Evolutionary conservation across 2,113 vertebrate genomes (phyloP), one percentile per base, ranked within the genome.

Genomic region (Chelonoidis abingdonii): DNA sequence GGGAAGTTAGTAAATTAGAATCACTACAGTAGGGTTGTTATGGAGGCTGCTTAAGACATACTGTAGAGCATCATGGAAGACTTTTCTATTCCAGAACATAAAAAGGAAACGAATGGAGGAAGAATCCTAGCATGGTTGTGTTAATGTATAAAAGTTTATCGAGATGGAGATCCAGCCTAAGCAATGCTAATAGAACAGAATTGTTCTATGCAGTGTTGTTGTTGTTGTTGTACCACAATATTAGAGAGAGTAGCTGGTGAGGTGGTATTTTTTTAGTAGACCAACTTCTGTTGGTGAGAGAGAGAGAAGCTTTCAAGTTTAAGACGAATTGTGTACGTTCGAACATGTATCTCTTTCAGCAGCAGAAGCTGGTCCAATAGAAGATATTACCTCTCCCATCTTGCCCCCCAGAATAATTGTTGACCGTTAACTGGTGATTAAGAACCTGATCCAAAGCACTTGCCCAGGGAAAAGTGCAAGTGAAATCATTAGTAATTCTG

Each of bases 1-100:
- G 14, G 41, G 35, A 13, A 56, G 22, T 53, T 56, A 69, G 21
- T 54, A 22, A 83, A 19, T 82, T 41, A 82, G 52, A 62, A 79
- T 85, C 0, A 0, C 13, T 24, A 13, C 50, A 57, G 56, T 24
- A 13, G 41, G 54, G 62, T 89, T 88, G 35, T 62, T 5, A 1
- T 11, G 27, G 11, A 79, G 52, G 44, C 47, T 89, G 59, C 75
- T 49, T 91, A 88, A 57, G 90, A 76, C 13, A 49, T 59, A 81
- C 2, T 25, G 38, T 22, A 59, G 53, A 44, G 5, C 7, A 12
- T 84, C 89, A 56, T 41, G 87, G 24, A 65, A 1, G 2, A 14
- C 59, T 12, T 49, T 90, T 4, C 57, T 91, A 84, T 54, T 93
- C 88, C 56, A 4, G 38, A 76, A 4, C 31, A 2, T 41, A 87